Percentiles rank a stretch among this genome's conserved stretches.
Conservation (phyloP, 2,797 vertebrate genomes). For the Sciurus vulgaris region DNA sequence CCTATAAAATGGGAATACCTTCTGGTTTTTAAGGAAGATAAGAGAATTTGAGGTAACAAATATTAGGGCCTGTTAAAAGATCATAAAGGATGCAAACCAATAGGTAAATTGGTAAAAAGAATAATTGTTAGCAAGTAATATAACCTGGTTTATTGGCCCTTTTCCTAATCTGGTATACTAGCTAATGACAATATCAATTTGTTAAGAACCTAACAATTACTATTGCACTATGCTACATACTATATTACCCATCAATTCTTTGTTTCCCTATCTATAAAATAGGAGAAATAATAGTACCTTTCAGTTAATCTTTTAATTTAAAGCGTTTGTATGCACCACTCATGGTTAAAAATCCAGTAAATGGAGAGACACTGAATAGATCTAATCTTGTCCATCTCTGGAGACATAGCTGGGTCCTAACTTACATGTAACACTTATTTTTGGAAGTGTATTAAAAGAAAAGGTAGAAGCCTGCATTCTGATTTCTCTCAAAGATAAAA, state of each 20-base stretch:
- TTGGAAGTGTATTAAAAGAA: neutral
- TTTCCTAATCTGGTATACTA: neutral
- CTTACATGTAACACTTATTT: neutral
- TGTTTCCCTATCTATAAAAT: neutral
- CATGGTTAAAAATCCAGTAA: neutral
- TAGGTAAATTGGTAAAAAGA: neutral
- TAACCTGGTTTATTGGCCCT: neutral
- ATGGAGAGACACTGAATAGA: neutral
- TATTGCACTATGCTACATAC: neutral
- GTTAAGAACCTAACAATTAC: neutral
- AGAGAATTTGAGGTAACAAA: neutral
- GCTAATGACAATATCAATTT: neutral
- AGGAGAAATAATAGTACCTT: neutral
- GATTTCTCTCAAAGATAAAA: constrained; percentile 16
- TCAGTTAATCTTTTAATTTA: neutral
- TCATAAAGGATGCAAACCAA: neutral
- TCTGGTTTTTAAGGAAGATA: neutral
- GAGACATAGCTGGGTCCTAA: neutral
- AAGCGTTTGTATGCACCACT: neutral
- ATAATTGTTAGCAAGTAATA: neutral
- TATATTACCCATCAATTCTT: neutral
- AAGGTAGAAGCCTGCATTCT: neutral
- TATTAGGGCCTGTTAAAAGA: neutral
- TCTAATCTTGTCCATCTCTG: neutral
- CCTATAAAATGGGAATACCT: neutral